These are phyloP conservation scores for Venustoraphidia nigricollis DNA, from an alignment of 2,888 invertebrate genomes.

Conservation along the genomic window DNA sequence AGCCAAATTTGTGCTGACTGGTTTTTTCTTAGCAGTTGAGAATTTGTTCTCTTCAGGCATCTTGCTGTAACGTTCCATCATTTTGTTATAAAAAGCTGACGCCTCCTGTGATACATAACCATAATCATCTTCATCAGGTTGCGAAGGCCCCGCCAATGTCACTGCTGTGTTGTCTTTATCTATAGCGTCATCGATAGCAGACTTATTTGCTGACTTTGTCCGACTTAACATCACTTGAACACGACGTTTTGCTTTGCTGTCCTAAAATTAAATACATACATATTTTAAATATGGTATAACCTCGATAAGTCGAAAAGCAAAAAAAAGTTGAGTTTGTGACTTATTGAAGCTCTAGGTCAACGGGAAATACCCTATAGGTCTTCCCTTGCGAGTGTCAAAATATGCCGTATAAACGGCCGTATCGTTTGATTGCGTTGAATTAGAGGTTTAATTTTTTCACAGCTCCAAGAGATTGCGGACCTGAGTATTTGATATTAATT, in stretches of 20 bases:
- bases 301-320: no score
- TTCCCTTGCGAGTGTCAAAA: no score
- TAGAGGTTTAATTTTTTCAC: no score
- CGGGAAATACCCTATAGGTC: no score
- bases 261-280: conserved; percentile 15
- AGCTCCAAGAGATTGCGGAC: no score
- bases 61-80: conserved; percentile 69
- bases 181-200: conserved; percentile 67
- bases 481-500: no score
- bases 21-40: conserved; percentile 33
- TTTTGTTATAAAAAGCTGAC: conserved; percentile 63
- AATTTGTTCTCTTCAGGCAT: conserved; percentile 59
- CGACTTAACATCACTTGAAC: conserved; percentile 49
- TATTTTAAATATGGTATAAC: no score
- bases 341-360: no score
- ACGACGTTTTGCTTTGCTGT: conserved; percentile 26
- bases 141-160: conserved; percentile 55
- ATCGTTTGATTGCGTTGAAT: no score
- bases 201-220: conserved; percentile 79
- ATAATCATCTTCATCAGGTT: conserved; percentile 83
- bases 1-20: conserved; percentile 33
- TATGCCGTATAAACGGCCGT: no score
- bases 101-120: conserved; percentile 78
- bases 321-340: no score
- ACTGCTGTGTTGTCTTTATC: conserved; percentile 62